Conservation (phyloP, 2,113 vertebrate genomes). For the Catharus fuscescens region DNA sequence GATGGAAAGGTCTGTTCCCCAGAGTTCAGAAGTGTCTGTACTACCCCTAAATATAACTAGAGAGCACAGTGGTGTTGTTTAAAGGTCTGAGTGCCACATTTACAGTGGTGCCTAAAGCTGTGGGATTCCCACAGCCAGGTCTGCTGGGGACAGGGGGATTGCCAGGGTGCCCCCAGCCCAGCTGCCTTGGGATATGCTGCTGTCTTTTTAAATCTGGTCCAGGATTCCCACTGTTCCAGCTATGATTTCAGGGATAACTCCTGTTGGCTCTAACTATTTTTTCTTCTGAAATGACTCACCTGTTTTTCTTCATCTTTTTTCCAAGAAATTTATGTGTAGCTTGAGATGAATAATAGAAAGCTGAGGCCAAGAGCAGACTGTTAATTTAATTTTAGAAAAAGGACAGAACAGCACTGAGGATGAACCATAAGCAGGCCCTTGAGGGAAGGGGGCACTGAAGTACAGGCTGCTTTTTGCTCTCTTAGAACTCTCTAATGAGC, state of each 20-base stretch:
- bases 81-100: not conserved
- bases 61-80: not conserved
- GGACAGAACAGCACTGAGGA: not conserved
- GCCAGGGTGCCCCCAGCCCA: not conserved
- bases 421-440: not conserved
- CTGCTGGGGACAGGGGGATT: not conserved
- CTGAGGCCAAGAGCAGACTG: not conserved
- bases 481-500: not conserved
- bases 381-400: conserved; percentile 23
- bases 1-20: not conserved
- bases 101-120: not conserved
- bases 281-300: conserved; percentile 40
- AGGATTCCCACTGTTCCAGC: not conserved
- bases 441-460: not conserved
- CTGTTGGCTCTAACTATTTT: not conserved
- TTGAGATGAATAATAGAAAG: conserved; percentile 39
- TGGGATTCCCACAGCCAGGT: not conserved
- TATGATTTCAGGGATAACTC: not conserved
- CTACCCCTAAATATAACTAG: not conserved
- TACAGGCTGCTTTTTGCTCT: not conserved
- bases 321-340: conserved; percentile 1
- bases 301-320: conserved; percentile 33
- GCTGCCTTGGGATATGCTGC: not conserved
- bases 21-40: not conserved
- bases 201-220: not conserved